phyloP scores from a whole-genome alignment of 2,888 invertebrate genomes.

The Sussaba pulchella region DNA sequence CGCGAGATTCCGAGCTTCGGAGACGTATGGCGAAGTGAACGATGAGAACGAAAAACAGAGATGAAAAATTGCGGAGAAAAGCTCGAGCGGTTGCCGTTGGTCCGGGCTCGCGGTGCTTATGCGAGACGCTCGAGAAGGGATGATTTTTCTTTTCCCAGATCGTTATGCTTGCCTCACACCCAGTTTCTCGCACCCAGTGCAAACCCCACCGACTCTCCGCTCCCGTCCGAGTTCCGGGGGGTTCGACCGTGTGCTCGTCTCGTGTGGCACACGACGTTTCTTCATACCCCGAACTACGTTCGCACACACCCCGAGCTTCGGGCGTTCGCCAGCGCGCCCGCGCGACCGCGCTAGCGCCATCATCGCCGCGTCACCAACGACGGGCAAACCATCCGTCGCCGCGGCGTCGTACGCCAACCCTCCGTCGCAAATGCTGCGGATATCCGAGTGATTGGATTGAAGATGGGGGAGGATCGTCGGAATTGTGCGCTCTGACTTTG shows the following conservation, averaged over 20 bases:
- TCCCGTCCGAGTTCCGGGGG: neutral
- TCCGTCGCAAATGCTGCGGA: conserved; percentile 66
- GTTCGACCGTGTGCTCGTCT: conserved; percentile 28
- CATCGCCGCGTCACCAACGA: conserved; percentile 5
- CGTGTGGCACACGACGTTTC: conserved; percentile 20
- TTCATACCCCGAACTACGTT: neutral
- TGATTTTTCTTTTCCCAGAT: conserved; percentile 57
- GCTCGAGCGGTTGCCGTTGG: neutral
- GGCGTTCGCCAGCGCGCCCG: neutral
- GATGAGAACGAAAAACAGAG: neutral
- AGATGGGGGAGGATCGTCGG: conserved; percentile 55
- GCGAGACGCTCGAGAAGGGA: conserved; percentile 32
- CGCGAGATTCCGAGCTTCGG: neutral
- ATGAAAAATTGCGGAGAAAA: neutral
- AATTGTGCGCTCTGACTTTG: conserved; percentile 61
- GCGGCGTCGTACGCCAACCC: conserved; percentile 26
- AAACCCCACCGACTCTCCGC: neutral
- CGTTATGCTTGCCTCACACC: conserved; percentile 52
- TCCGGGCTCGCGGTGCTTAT: conserved; percentile 11
- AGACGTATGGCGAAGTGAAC: too few species aligned
- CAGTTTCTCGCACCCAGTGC: conserved; percentile 15
- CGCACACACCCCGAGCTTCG: neutral
- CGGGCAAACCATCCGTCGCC: neutral
- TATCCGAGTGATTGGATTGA: conserved; percentile 67
- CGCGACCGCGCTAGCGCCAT: conserved; percentile 10